These are phyloP conservation scores for Chesias legatella DNA, from an alignment of 2,888 invertebrate genomes.

Conservation along the genomic window DNA sequence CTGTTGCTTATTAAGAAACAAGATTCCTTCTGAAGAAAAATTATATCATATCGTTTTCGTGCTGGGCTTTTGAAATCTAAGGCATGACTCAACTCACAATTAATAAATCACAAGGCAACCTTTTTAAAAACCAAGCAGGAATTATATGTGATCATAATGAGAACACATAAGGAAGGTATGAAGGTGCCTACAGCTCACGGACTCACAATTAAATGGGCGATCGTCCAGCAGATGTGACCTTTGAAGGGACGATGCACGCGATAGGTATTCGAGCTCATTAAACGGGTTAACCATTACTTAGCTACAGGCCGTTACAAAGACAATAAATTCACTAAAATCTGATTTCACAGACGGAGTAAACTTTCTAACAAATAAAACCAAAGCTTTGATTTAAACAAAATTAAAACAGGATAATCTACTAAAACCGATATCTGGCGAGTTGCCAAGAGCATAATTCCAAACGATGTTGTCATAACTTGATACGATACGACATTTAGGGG, in stretches of 20 bases:
- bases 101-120: too few species aligned
- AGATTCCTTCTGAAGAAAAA: too few species aligned
- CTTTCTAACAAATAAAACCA: not conserved
- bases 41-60: too few species aligned
- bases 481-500: slow-evolving; percentile 29
- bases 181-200: slow-evolving; percentile 21
- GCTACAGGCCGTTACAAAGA: slow-evolving; percentile 47
- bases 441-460: slow-evolving; percentile 27
- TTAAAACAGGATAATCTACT: slow-evolving; percentile 24
- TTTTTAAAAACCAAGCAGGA: slow-evolving; percentile 5
- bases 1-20: too few species aligned
- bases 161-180: slow-evolving; percentile 13
- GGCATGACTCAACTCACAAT: too few species aligned
- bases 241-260: slow-evolving; percentile 62
- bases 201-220: slow-evolving; percentile 28
- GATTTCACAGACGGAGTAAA: slow-evolving; percentile 26
- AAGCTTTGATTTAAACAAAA: slow-evolving; percentile 18
- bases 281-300: slow-evolving; percentile 73
- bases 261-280: slow-evolving; percentile 58
- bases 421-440: slow-evolving; percentile 25
- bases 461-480: slow-evolving; percentile 28
- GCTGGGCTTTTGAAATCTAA: too few species aligned
- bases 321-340: slow-evolving; percentile 36
- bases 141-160: slow-evolving; percentile 9
- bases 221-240: slow-evolving; percentile 55